These are phyloP conservation scores for Meteorus sp. DNA, from an alignment of 1,140 invertebrate genomes.

Conservation along the genomic window DNA sequence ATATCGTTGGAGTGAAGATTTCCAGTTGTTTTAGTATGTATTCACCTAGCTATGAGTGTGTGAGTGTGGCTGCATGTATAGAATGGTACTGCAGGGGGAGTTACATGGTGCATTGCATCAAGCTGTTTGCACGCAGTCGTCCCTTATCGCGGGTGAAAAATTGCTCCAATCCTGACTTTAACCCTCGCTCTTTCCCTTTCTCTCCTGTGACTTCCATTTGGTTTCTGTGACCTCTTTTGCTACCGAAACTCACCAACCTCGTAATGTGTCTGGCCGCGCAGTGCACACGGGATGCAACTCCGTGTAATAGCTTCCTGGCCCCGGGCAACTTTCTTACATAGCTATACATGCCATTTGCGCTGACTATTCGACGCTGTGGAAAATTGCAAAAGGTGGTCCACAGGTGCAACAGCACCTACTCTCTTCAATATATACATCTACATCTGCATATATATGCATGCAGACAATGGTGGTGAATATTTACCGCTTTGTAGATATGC, in stretches of 20 bases:
- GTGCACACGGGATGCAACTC: constrained; percentile 16
- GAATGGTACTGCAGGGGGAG: no score
- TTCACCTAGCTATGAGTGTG: no score
- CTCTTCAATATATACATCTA: not conserved
- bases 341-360: constrained; percentile 9
- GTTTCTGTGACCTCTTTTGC: constrained; percentile 17
- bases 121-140: constrained; percentile 28
- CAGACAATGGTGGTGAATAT: no score
- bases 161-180: constrained; percentile 40
- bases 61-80: no score
- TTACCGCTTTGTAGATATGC: no score
- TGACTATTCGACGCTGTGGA: constrained; percentile 16
- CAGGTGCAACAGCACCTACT: constrained; percentile 4
- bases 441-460: no score
- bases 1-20: no score
- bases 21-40: no score
- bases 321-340: constrained; percentile 16
- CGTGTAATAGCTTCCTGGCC: constrained; percentile 27
- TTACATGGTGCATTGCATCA: constrained; percentile 30
- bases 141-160: constrained; percentile 42
- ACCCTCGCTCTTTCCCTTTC: no score
- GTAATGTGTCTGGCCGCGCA: constrained; percentile 31
- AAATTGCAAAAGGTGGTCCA: constrained; percentile 13
- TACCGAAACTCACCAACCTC: constrained; percentile 25
- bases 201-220: no score